Base-by-base conservation (phyloP, 2,888 invertebrate genomes). In the Ennomos quercinarius region DNA sequence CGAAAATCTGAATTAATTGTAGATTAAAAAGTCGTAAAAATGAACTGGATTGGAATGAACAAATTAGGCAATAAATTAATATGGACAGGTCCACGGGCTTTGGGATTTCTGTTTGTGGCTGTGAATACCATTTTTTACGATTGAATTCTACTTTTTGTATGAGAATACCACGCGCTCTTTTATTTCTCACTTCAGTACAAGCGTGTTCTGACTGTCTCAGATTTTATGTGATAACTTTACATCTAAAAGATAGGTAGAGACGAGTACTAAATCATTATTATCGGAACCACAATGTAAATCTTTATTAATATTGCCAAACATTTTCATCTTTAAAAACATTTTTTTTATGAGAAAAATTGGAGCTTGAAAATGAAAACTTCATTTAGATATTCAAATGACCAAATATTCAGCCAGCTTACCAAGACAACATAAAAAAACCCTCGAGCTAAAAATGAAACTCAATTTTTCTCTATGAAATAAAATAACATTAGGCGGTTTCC, bases 11-110 rank as follows among this genome's bases (percentile, higher is more conserved):
- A 75, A 76, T 73, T 70, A 74, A 73, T 77, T 69, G 64, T 61
- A 48, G 65, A 74, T 74, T 75, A 68, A 76, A 76, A 69, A 62
- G 61, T 75, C 66, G 72, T 74, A 75, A 77, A 71, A 70, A n/a
- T 61, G 51, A 66, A 67, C 63, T 61, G 66, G 66, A 68, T 64
- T 69, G 63, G 60, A 63, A 61, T 57, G 64, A 61, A 64, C 57
- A 69, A 64, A 59, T 69, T 71, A 47, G 59, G 70, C 65, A 65
- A 65, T 66, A 64, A 63, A 50, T 66, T 65, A 60, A 51, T 59
- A 66, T 64, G 55, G 65, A 65, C 65, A 68, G 65, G 53, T 50
- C 45, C 54, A 57, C 42, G 48, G 48, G 47, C 13, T 57, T 61
- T 44, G 1, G 55, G 38, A 44, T 61, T 48, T 64, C 47, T 46